Percentiles rank a stretch among this genome's conserved stretches.
phyloP scores from a whole-genome alignment of 2,888 invertebrate species.

The Calliphora vomitoria region DNA sequence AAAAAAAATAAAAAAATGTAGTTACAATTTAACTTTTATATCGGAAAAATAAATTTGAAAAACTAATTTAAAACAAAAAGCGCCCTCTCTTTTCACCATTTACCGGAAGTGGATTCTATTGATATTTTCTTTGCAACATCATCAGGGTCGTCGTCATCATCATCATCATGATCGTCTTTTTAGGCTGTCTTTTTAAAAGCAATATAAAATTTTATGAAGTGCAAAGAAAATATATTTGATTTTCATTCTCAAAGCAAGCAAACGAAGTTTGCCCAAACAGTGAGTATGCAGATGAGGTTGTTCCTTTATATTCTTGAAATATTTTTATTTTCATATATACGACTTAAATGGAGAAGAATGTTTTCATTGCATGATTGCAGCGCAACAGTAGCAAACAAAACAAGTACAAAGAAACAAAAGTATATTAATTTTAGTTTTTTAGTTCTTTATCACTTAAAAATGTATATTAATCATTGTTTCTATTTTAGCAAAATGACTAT shows the following conservation, averaged over 20 bases:
- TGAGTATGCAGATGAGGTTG: constrained; percentile 48
- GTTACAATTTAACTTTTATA: constrained; percentile 50
- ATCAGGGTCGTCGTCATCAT: constrained; percentile 37
- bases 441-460: too few species aligned
- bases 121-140: constrained; percentile 58
- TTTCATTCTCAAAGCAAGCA: constrained; percentile 46
- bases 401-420: not conserved
- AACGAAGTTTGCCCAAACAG: constrained; percentile 42
- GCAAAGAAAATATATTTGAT: constrained; percentile 76
- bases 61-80: constrained; percentile 15
- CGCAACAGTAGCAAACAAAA: constrained; percentile 51
- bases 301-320: constrained; percentile 47
- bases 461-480: too few species aligned
- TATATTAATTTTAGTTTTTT: too few species aligned
- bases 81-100: constrained; percentile 28
- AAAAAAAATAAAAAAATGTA: not conserved
- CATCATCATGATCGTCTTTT: constrained; percentile 24
- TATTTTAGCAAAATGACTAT: too few species aligned
- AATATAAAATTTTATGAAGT: constrained; percentile 79
- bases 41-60: constrained; percentile 45
- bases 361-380: constrained; percentile 36
- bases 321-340: constrained; percentile 47
- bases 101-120: constrained; percentile 64
- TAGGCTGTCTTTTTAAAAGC: constrained; percentile 68
- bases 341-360: constrained; percentile 51